phyloP scores from a whole-genome alignment of 92 coral and sea anemone species.

The Parazoanthus atlanticus region DNA sequence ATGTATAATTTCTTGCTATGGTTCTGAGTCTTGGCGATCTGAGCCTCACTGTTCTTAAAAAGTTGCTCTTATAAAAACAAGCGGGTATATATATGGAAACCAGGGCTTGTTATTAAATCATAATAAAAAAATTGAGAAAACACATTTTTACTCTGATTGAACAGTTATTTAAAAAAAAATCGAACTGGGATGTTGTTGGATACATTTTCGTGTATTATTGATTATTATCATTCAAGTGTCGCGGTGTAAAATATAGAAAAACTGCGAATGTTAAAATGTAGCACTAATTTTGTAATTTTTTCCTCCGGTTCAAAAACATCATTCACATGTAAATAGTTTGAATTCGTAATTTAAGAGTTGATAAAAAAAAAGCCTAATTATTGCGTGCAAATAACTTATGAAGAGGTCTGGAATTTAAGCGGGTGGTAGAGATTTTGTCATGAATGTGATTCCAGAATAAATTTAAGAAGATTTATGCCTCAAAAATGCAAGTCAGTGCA shows the following conservation, averaged over 20 bases:
- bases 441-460: constrained; percentile 2
- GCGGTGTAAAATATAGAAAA: not conserved
- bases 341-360: not conserved
- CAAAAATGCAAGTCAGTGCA: not conserved
- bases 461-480: not conserved
- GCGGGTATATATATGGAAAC: too few relatives aligned
- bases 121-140: not conserved
- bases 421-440: not conserved
- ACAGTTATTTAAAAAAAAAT: not conserved
- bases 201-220: too few relatives aligned
- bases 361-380: not conserved
- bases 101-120: too few relatives aligned
- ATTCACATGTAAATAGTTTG: not conserved
- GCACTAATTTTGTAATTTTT: too few relatives aligned
- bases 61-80: too few relatives aligned
- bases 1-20: too few relatives aligned
- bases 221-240: not conserved
- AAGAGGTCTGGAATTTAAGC: not conserved
- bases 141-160: not conserved
- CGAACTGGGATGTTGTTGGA: too few relatives aligned
- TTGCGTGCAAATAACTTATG: not conserved
- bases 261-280: too few relatives aligned
- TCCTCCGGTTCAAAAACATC: not conserved
- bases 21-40: too few relatives aligned
- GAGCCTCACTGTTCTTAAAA: too few relatives aligned